Conservation (phyloP, 2,113 vertebrate species). For the Zosterops pallidus region DNA sequence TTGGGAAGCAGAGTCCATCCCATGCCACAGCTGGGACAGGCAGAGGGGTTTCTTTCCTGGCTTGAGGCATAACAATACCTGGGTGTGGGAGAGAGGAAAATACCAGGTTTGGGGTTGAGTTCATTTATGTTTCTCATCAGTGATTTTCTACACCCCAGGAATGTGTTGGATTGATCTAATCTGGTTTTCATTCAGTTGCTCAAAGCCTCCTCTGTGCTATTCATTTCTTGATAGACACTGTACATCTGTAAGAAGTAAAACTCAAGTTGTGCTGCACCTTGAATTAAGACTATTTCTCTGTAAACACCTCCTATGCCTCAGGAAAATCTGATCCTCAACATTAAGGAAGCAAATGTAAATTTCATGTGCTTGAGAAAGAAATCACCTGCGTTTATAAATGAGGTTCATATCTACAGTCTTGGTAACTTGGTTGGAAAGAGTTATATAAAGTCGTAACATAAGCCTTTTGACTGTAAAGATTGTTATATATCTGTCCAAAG, state of each 20-base stretch:
- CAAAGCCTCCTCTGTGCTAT: background rate
- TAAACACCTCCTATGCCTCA: background rate
- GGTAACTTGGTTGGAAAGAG: background rate
- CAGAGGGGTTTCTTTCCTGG: background rate
- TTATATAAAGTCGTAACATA: background rate
- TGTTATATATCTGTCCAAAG: background rate
- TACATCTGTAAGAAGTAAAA: background rate
- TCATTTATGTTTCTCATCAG: background rate
- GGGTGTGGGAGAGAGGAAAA: background rate
- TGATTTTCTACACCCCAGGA: background rate
- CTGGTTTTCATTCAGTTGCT: background rate
- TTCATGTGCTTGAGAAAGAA: background rate
- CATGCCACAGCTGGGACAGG: rapidly evolving
- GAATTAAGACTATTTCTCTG: background rate
- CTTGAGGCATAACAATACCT: background rate
- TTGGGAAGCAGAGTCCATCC: background rate
- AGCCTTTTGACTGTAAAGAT: background rate
- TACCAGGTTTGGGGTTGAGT: background rate
- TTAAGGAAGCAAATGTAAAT: background rate
- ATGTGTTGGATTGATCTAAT: background rate
- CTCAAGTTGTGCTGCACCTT: background rate
- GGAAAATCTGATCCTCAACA: background rate
- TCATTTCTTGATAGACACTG: background rate
- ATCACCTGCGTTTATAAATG: background rate
- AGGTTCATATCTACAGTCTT: background rate